Conservation (phyloP, 2,888 invertebrate species). For the Gari tellinella region DNA sequence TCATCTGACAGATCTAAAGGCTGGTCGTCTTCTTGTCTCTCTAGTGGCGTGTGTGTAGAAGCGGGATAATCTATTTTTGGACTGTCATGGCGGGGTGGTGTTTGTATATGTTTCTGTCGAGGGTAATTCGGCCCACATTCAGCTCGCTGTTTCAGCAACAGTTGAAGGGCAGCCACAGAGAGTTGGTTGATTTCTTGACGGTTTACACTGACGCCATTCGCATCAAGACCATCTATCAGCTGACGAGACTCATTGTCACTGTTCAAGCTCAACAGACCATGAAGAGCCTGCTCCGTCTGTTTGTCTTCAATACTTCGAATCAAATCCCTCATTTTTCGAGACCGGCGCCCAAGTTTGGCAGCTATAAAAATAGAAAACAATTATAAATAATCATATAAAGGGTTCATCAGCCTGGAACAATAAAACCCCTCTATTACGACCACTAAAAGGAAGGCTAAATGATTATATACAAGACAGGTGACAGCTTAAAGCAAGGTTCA, state of each 20-base stretch:
- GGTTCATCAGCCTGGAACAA: too few species aligned
- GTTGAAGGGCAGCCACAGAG: constrained; percentile 77
- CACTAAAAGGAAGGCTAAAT: too few species aligned
- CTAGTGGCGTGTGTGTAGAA: constrained; percentile 21
- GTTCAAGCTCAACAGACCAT: constrained; percentile 83
- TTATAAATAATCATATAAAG: too few species aligned
- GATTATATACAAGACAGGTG: too few species aligned
- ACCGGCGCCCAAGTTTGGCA: constrained; percentile 83
- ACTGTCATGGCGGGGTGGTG: constrained; percentile 48
- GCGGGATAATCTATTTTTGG: constrained; percentile 46
- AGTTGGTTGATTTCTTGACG: constrained; percentile 67
- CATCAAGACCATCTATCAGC: constrained; percentile 44
- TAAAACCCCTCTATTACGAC: too few species aligned
- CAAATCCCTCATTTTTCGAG: constrained; percentile 83
- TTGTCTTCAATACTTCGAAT: constrained; percentile 83
- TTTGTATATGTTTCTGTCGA: constrained; percentile 39
- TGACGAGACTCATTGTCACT: constrained; percentile 65
- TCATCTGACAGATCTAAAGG: constrained; percentile 61
- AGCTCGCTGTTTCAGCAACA: constrained; percentile 74
- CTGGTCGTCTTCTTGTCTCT: constrained; percentile 42
- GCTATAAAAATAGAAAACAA: constrained; percentile 67
- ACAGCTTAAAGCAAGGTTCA: too few species aligned
- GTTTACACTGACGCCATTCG: constrained; percentile 51
- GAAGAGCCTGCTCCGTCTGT: constrained; percentile 83
- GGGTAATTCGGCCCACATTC: constrained; percentile 61